phyloP scores from a whole-genome alignment of 2,797 vertebrate species.

The Euthynnus affinis region DNA sequence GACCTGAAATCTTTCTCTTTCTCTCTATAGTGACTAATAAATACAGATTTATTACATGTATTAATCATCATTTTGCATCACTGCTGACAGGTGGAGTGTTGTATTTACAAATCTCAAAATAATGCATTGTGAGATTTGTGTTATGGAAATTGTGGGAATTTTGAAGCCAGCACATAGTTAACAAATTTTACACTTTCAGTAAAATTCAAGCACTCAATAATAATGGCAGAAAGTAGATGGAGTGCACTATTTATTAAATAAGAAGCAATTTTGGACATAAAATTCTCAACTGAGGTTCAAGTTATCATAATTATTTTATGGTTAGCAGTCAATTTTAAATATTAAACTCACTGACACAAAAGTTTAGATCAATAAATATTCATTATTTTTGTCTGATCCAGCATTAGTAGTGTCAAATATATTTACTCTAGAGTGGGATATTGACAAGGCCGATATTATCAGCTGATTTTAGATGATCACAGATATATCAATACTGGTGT shows the following conservation, averaged over 20 bases:
- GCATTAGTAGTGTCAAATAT: background rate
- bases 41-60: constrained; percentile 8
- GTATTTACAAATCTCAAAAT: constrained; percentile 8
- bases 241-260: background rate
- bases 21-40: background rate
- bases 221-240: background rate
- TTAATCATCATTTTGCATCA: constrained; percentile 25
- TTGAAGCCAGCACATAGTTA: background rate
- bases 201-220: background rate
- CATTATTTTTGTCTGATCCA: background rate
- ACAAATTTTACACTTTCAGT: constrained; percentile 8
- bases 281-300: background rate
- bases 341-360: background rate
- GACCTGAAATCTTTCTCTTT: too few species aligned
- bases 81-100: background rate
- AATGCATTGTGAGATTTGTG: background rate
- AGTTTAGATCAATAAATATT: background rate
- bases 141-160: background rate
- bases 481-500: background rate
- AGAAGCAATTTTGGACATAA: background rate
- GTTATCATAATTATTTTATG: background rate
- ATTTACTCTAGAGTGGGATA: background rate
- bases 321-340: background rate
- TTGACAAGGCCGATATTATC: background rate
- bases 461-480: background rate